These are phyloP conservation scores for Neoaliturus tenellus DNA, from an alignment of 2,888 invertebrate species.

Conservation along the genomic window DNA sequence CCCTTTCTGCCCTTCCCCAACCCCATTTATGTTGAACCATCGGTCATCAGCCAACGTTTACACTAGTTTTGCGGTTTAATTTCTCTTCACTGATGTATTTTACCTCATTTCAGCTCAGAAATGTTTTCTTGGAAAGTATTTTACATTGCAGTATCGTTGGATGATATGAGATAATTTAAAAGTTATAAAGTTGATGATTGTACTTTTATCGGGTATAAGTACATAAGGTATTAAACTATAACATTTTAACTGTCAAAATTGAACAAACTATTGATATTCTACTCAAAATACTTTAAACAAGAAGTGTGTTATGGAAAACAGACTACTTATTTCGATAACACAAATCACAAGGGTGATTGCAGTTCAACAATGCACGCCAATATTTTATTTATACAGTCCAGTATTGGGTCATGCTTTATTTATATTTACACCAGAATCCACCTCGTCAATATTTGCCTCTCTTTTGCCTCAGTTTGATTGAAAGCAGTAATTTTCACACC, in stretches of 20 bases:
- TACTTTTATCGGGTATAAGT: too few species aligned
- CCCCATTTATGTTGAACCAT: neutral
- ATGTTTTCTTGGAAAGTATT: too few species aligned
- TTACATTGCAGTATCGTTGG: too few species aligned
- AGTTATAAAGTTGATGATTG: too few species aligned
- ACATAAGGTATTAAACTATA: too few species aligned
- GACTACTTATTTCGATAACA: neutral
- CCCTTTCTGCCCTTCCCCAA: neutral
- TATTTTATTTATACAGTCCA: neutral
- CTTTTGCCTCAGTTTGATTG: neutral
- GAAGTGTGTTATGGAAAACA: too few species aligned
- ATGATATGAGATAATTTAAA: too few species aligned
- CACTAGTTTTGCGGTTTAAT: neutral
- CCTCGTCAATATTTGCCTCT: neutral
- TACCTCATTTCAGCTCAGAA: too few species aligned
- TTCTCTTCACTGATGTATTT: neutral
- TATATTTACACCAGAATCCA: constrained; percentile 4
- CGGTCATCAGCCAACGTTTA: neutral
- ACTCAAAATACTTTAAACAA: too few species aligned
- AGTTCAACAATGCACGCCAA: neutral
- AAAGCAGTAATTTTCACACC: constrained; percentile 6
- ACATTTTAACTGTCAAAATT: too few species aligned
- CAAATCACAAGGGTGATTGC: neutral
- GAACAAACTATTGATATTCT: too few species aligned
- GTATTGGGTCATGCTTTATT: neutral